These are phyloP conservation scores for Mastacembelus armatus DNA, from an alignment of 2,797 vertebrate genomes.

Conservation along the genomic window DNA sequence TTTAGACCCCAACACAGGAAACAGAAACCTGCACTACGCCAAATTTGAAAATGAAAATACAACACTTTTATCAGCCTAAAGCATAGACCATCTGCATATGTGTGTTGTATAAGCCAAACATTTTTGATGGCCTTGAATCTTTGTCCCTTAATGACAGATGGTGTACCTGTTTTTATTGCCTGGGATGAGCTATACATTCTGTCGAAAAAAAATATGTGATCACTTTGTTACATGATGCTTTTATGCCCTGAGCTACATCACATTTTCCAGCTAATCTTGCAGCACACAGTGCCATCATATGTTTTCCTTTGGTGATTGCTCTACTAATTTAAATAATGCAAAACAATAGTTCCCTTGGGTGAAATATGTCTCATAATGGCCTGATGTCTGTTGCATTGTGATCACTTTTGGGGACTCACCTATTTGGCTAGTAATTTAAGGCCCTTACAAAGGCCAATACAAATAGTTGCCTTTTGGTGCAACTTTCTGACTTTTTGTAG, in stretches of 20 bases:
- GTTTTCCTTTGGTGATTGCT: conserved; percentile 21
- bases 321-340: conserved; percentile 32
- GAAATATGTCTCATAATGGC: conserved; percentile 5
- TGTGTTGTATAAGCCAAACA: no score
- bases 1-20: no score
- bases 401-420: conserved; percentile 10
- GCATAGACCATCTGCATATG: not conserved
- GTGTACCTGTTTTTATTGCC: no score
- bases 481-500: not conserved
- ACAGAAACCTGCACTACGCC: not conserved
- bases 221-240: no score
- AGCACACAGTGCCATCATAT: no score
- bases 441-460: not conserved
- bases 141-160: no score
- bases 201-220: no score
- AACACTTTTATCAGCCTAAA: not conserved
- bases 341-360: conserved; percentile 16
- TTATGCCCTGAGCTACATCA: not conserved
- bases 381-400: conserved; percentile 27
- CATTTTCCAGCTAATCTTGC: not conserved
- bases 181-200: no score
- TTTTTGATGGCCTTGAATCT: no score
- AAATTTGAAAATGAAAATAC: not conserved
- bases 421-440: not conserved
- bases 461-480: no score